Conservation (phyloP, 2,113 vertebrate species). For the Baryphthengus martii region DNA sequence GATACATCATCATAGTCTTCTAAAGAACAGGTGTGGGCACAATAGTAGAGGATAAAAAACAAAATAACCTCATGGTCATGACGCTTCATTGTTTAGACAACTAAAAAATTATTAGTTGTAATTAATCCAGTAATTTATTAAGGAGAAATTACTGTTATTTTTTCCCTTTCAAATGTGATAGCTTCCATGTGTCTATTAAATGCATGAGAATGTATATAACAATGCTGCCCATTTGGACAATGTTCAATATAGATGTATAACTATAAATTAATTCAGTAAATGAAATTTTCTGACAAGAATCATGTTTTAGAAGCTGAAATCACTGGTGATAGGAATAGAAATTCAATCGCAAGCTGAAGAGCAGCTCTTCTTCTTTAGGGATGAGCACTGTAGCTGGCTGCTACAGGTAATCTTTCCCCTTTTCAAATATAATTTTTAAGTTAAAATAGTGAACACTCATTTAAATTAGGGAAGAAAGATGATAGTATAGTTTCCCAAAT, state of each 20-base stretch:
- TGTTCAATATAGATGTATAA: neutral
- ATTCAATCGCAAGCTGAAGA: neutral
- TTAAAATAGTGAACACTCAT: neutral
- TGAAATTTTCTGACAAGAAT: neutral
- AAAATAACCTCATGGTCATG: neutral
- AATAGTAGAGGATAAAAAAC: neutral
- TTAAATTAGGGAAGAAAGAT: neutral
- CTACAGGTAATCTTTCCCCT: neutral
- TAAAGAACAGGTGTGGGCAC: neutral
- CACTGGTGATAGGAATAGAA: neutral
- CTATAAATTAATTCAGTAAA: neutral
- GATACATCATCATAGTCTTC: neutral
- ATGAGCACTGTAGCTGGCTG: neutral
- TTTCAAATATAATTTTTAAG: neutral
- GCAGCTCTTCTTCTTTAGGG: neutral
- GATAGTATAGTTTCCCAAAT: neutral
- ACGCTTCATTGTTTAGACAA: neutral
- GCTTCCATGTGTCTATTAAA: neutral
- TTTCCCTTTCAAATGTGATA: neutral
- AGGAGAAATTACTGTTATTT: neutral
- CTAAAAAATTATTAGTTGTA: neutral
- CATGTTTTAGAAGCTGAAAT: neutral
- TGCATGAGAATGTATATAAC: neutral
- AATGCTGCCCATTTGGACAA: neutral
- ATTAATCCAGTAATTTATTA: neutral